Conservation (phyloP, 2,888 invertebrate species). For the Crepidodera aurea region DNA sequence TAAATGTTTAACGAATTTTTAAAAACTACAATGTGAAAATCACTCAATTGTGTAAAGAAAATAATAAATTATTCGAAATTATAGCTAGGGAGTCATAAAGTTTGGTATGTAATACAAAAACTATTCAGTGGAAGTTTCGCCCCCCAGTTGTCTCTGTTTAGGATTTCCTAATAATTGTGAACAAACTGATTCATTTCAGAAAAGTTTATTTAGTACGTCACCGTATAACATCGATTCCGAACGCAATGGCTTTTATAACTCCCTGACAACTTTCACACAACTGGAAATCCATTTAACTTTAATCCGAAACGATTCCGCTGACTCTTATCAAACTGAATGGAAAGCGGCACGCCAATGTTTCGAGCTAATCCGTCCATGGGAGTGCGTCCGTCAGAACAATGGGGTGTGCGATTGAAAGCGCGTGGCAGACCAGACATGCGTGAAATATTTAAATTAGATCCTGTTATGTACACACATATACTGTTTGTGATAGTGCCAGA, state of each 20-base stretch:
- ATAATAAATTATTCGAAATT: too few relatives aligned
- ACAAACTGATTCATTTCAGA: too few relatives aligned
- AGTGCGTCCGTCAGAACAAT: constrained; percentile 35
- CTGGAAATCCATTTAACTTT: constrained; percentile 13
- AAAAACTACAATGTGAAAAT: too few relatives aligned
- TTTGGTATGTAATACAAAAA: too few relatives aligned
- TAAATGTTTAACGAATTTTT: too few relatives aligned
- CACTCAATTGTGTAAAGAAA: too few relatives aligned
- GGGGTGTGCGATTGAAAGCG: constrained; percentile 41
- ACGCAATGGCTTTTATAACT: background rate
- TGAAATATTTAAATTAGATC: constrained; percentile 59
- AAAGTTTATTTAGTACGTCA: too few relatives aligned
- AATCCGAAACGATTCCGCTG: background rate
- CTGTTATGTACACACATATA: constrained; percentile 57
- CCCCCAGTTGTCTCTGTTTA: too few relatives aligned
- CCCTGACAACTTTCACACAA: background rate
- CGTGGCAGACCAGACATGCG: constrained; percentile 53
- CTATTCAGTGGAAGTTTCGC: too few relatives aligned
- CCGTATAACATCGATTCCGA: too few relatives aligned
- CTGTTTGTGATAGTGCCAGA: constrained; percentile 54
- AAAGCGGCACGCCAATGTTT: constrained; percentile 16
- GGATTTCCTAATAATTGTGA: too few relatives aligned
- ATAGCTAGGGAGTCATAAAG: too few relatives aligned
- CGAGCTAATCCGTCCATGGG: constrained; percentile 24
- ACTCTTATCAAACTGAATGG: constrained; percentile 1